Percentiles rank a stretch among this genome's conserved stretches.
phyloP scores from a whole-genome alignment of 2,797 vertebrate genomes.

The Danio jaintianensis region DNA sequence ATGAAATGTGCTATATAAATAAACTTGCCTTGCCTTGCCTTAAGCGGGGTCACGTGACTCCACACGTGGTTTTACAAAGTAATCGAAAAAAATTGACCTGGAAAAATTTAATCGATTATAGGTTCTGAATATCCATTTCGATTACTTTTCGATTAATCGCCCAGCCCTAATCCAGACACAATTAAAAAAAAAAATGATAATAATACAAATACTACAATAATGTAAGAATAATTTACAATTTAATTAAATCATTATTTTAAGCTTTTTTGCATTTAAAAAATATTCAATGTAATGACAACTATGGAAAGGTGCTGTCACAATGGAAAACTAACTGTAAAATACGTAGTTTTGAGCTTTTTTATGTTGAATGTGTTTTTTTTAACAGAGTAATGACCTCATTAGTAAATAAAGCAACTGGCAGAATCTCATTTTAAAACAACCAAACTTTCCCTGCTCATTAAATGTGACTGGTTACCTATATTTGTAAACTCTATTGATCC shows the following conservation, averaged over 20 bases:
- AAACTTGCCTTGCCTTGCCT: too few relatives aligned
- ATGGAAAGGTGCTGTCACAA: background rate
- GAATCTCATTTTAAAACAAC: background rate
- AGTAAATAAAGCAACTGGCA: background rate
- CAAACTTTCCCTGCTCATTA: constrained; percentile 12
- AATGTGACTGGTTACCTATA: constrained; percentile 5
- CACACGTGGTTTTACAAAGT: too few relatives aligned
- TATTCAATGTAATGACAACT: background rate
- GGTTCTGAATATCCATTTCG: too few relatives aligned
- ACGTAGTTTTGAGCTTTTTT: background rate
- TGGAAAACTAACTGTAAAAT: background rate
- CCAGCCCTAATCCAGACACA: too few relatives aligned
- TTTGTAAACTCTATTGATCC: constrained; percentile 13
- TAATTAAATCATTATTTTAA: background rate
- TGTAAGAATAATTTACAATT: background rate
- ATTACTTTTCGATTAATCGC: too few relatives aligned
- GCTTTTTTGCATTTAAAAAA: background rate
- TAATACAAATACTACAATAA: too few relatives aligned
- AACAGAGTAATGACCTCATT: background rate
- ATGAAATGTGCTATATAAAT: too few relatives aligned
- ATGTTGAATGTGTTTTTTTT: background rate
- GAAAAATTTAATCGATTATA: too few relatives aligned
- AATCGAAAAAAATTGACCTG: too few relatives aligned
- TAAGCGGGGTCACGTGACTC: too few relatives aligned
- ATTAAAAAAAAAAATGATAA: background rate